A percentile compares a stretch with the other conserved stretches of the same genome.
Conservation (phyloP, 2,113 vertebrate genomes). For the Thamnaconus septentrionalis region DNA sequence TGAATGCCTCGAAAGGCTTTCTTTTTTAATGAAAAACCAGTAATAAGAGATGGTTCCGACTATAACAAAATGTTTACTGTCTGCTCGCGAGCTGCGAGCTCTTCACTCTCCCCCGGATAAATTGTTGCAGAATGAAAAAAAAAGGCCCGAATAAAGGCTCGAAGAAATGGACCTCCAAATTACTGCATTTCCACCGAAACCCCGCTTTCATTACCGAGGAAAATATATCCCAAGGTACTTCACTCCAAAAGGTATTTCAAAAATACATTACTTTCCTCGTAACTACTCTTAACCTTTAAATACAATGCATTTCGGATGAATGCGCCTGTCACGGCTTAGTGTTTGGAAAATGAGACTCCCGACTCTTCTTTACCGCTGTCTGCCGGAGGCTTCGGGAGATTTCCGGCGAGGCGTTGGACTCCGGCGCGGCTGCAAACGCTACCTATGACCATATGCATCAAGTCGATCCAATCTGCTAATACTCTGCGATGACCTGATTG, state of each 20-base stretch:
- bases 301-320: slow-evolving; percentile 78
- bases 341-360: slow-evolving; percentile 74
- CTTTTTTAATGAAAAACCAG: slow-evolving; percentile 82
- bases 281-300: slow-evolving; percentile 83
- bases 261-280: slow-evolving; percentile 80
- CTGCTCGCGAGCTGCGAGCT: slow-evolving; percentile 71
- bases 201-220: slow-evolving; percentile 80
- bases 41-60: slow-evolving; percentile 79
- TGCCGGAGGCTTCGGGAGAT: slow-evolving; percentile 44
- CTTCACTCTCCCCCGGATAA: slow-evolving; percentile 67
- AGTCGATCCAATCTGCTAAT: slow-evolving; percentile 36
- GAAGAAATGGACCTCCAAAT: slow-evolving; percentile 76
- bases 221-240: slow-evolving; percentile 82
- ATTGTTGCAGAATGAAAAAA: slow-evolving; percentile 61
- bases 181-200: slow-evolving; percentile 76
- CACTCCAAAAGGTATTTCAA: slow-evolving; percentile 81
- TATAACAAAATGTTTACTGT: slow-evolving; percentile 80
- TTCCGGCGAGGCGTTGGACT: slow-evolving; percentile 30
- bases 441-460: slow-evolving; percentile 4
- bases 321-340: slow-evolving; percentile 69
- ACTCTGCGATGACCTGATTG: slow-evolving; percentile 35
- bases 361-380: slow-evolving; percentile 75
- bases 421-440: slow-evolving; percentile 26
- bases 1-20: slow-evolving; percentile 80
- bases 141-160: slow-evolving; percentile 68